Base-by-base conservation (phyloP, 2,888 invertebrate species). In the Scaptomyza parva region DNA sequence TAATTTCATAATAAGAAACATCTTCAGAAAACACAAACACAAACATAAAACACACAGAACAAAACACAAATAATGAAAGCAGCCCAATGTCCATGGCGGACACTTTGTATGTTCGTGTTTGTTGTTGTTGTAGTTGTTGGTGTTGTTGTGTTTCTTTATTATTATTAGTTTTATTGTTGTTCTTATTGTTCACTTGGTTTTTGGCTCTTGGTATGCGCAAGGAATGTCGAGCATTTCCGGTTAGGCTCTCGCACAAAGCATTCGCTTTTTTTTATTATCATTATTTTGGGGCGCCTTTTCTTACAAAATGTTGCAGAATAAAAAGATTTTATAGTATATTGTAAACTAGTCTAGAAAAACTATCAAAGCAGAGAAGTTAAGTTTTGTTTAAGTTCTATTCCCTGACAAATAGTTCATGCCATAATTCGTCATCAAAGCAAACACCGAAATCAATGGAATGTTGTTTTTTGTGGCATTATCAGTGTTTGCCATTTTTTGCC, bases 1-100 rank as follows among this genome's bases (percentile, higher is more conserved):
- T 87, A 84, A 84, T 87, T 84, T 84, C 83, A 85, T 85, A 84
- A 84, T 84, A 86, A 84, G 87, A 81, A 85, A 82, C 79, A 85
- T 75, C 79, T 84, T 79, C 69, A 77, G 78, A 80, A n/a, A n/a
- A n/a, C n/a, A n/a, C n/a, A n/a, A n/a, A n/a, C n/a, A n/a, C n/a
- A n/a, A n/a, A n/a, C n/a, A n/a, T n/a, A n/a, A n/a, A 67, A 74
- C 70, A 77, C 62, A 28, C 28, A 28, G n/a, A n/a, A n/a, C n/a
- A 33, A 12, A 73, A 68, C 73, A 78, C 63, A 75, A 70, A 57
- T 67, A 67, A 67, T 65, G 62, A 76, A 71, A 64, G 54, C 76
- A 71, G 45, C 33, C 33, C 70, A 74, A 39, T 69, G 69, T 60
- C 54, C 66, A 51, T 37, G 43, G 39, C 11, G 43, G 39, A 55